These are phyloP conservation scores for Kuschelorhynchus macadamiae DNA, from an alignment of 2,888 invertebrate genomes.

Conservation along the genomic window DNA sequence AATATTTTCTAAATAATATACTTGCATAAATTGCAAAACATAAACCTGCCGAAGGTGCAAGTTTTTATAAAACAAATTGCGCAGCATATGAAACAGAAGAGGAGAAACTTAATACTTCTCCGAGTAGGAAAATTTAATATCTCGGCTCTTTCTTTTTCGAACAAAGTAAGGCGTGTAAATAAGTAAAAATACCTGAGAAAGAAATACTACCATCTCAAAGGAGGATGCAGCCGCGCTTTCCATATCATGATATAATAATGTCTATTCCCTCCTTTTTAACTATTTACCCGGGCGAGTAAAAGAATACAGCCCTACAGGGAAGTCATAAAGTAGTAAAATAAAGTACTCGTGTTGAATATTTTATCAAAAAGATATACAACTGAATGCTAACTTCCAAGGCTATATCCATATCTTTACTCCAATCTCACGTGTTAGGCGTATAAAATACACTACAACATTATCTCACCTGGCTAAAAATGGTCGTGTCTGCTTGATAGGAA, in stretches of 20 bases:
- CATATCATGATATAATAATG: conserved; percentile 61
- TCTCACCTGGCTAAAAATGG: conserved; percentile 17
- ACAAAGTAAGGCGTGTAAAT: conserved; percentile 20
- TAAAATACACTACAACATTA: conserved; percentile 28
- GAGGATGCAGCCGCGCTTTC: conserved; percentile 37
- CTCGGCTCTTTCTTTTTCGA: too few species aligned
- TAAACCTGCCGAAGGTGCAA: too few species aligned
- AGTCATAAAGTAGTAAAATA: conserved; percentile 62
- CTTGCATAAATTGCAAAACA: too few species aligned
- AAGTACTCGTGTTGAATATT: conserved; percentile 62
- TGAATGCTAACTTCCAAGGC: conserved; percentile 36
- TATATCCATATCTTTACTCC: conserved; percentile 37
- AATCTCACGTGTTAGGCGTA: conserved; percentile 36
- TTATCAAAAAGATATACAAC: conserved; percentile 62
- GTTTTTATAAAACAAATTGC: too few species aligned
- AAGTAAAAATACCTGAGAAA: conserved; percentile 31
- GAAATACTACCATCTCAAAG: conserved; percentile 23
- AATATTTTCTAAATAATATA: too few species aligned
- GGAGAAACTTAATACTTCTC: too few species aligned
- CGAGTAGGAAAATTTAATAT: too few species aligned
- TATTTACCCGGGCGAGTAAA: conserved; percentile 59
- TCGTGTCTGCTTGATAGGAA: not conserved
- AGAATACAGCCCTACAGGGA: conserved; percentile 58
- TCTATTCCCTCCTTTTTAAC: conserved; percentile 58
- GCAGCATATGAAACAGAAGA: too few species aligned